Conservation (phyloP, 1,140 invertebrate genomes). For the Nebria ingens region DNA sequence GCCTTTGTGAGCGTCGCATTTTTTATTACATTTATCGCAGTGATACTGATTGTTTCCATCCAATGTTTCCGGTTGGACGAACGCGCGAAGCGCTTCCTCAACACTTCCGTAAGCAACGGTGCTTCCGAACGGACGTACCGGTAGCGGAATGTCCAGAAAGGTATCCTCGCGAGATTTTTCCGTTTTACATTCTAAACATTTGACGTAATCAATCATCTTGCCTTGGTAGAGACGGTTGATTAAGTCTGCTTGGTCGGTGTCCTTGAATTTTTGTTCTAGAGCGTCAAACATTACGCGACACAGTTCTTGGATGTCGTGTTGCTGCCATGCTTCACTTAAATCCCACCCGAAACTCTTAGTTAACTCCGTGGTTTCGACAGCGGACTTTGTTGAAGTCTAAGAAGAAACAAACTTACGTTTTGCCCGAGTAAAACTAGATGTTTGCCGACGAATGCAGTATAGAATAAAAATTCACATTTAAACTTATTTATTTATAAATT, state of each 20-base stretch:
- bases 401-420: not conserved
- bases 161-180: constrained; percentile 78
- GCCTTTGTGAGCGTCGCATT: constrained; percentile 87
- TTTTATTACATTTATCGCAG: constrained; percentile 81
- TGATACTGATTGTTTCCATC: constrained; percentile 83
- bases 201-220: constrained; percentile 87
- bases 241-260: constrained; percentile 71
- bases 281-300: constrained; percentile 90
- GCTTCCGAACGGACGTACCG: constrained; percentile 76
- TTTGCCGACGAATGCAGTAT: too few relatives aligned
- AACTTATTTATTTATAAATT: too few relatives aligned
- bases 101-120: constrained; percentile 69
- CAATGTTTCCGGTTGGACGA: constrained; percentile 77
- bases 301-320: constrained; percentile 87
- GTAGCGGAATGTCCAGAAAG: constrained; percentile 82
- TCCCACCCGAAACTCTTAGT: constrained; percentile 90
- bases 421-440: too few relatives aligned
- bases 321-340: constrained; percentile 81
- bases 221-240: constrained; percentile 64
- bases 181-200: constrained; percentile 77
- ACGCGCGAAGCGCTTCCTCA: constrained; percentile 74
- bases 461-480: too few relatives aligned
- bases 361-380: constrained; percentile 80
- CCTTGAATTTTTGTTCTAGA: constrained; percentile 75
- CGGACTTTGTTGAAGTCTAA: constrained; percentile 58